Evolutionary conservation across 2,113 vertebrate genomes (phyloP).

Genomic region (Stegastes partitus): DNA sequence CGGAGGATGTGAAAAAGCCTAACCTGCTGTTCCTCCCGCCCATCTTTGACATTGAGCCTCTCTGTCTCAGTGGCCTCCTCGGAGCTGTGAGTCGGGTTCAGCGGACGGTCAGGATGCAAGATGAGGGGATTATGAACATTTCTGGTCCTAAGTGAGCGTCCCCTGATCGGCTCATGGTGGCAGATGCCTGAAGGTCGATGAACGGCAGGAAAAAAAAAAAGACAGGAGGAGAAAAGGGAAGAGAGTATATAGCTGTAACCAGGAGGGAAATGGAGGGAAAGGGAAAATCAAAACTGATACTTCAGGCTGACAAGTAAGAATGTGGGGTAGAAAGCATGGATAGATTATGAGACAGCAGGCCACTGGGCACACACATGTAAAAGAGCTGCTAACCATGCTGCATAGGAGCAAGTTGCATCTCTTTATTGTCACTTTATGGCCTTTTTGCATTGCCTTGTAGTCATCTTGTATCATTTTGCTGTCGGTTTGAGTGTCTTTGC

Average conservation of each 20-base stretch:
- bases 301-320: not conserved
- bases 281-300: constrained; percentile 17
- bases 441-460: not conserved
- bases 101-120: constrained; percentile 56
- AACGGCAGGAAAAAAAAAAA: constrained; percentile 1
- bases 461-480: not conserved
- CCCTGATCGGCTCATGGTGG: constrained; percentile 65
- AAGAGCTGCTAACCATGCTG: not conserved
- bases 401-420: not conserved
- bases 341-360: not conserved
- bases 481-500: too few relatives aligned
- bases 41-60: constrained; percentile 52
- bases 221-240: constrained; percentile 5
- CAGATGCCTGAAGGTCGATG: constrained; percentile 43
- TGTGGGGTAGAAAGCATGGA: not conserved
- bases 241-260: not conserved
- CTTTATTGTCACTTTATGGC: not conserved
- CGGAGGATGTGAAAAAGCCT: constrained; percentile 15
- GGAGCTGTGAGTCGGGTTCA: constrained; percentile 65
- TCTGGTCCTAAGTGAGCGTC: constrained; percentile 28
- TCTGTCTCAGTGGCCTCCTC: constrained; percentile 38
- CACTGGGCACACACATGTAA: not conserved
- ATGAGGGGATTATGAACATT: constrained; percentile 36
- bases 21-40: constrained; percentile 28
- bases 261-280: not conserved